These are phyloP conservation scores for Callionymus lyra DNA, from an alignment of 2,113 vertebrate species.

Conservation along the genomic window DNA sequence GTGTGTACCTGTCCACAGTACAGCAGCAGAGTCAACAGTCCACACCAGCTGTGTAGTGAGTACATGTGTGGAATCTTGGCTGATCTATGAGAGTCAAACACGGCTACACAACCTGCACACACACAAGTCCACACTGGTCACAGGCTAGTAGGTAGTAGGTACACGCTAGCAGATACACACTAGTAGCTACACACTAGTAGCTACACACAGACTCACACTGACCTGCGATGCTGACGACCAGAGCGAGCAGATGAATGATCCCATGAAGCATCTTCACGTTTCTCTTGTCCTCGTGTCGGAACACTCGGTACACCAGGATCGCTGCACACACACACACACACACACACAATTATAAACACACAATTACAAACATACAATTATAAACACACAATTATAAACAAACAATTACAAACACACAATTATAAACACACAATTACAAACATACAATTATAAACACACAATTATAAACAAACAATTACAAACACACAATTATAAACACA, in stretches of 20 bases:
- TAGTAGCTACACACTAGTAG: too few species aligned
- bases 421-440: too few species aligned
- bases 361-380: too few species aligned
- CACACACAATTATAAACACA: too few species aligned
- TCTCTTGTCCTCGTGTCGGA: conserved; percentile 76
- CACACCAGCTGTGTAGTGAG: conserved; percentile 91
- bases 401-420: too few species aligned
- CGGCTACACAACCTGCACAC: conserved; percentile 68
- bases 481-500: too few species aligned
- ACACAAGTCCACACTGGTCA: too few species aligned
- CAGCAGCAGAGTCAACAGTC: conserved; percentile 67
- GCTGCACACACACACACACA: conserved; percentile 51
- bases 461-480: too few species aligned
- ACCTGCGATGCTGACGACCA: conserved; percentile 72
- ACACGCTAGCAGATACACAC: too few species aligned
- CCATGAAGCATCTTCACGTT: conserved; percentile 78
- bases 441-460: too few species aligned
- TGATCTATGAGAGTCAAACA: conserved; percentile 75
- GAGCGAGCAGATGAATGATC: conserved; percentile 72
- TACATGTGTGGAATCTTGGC: conserved; percentile 73
- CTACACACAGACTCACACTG: conserved; percentile 18
- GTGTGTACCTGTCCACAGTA: conserved; percentile 78
- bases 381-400: too few species aligned
- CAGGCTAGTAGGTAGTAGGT: too few species aligned
- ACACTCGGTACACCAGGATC: conserved; percentile 84